These are phyloP conservation scores for Chrysolina americana DNA, from an alignment of 2,888 invertebrate genomes.

Conservation along the genomic window DNA sequence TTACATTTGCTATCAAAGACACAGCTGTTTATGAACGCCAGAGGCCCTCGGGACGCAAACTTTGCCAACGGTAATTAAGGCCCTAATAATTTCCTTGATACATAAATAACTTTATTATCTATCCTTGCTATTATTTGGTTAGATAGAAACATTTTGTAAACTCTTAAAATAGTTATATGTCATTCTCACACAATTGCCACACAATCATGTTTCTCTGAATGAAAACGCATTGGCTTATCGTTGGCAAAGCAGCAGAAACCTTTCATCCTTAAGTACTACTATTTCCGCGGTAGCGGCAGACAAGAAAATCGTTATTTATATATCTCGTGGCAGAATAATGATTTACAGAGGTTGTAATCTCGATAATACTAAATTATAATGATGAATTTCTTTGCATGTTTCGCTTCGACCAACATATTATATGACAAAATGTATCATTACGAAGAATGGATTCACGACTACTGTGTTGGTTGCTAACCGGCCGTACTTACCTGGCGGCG, in stretches of 20 bases:
- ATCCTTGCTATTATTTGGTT: no score
- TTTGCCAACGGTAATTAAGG: no score
- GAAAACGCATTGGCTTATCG: slow-evolving; percentile 13
- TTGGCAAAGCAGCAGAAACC: slow-evolving; percentile 16
- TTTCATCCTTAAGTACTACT: slow-evolving; percentile 22
- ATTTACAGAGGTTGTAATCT: slow-evolving; percentile 50
- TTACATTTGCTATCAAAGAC: no score
- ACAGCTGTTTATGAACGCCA: no score
- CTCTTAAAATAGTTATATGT: not conserved
- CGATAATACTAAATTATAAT: slow-evolving; percentile 55
- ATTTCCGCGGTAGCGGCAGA: slow-evolving; percentile 46
- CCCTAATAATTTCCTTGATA: no score
- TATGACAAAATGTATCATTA: slow-evolving; percentile 53
- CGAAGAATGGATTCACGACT: slow-evolving; percentile 44
- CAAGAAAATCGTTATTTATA: slow-evolving; percentile 51
- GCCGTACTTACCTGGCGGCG: slow-evolving; percentile 44
- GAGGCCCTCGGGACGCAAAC: no score
- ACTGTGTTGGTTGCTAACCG: slow-evolving; percentile 48
- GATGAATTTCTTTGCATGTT: slow-evolving; percentile 51
- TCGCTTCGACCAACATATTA: slow-evolving; percentile 44
- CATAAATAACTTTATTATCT: no score
- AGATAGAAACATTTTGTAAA: no score
- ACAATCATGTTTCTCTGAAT: not conserved
- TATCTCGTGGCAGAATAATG: slow-evolving; percentile 46
- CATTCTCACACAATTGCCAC: not conserved